Evolutionary conservation across 1,140 invertebrate genomes (phyloP).

Genomic region (Steinernema feltiae): DNA sequence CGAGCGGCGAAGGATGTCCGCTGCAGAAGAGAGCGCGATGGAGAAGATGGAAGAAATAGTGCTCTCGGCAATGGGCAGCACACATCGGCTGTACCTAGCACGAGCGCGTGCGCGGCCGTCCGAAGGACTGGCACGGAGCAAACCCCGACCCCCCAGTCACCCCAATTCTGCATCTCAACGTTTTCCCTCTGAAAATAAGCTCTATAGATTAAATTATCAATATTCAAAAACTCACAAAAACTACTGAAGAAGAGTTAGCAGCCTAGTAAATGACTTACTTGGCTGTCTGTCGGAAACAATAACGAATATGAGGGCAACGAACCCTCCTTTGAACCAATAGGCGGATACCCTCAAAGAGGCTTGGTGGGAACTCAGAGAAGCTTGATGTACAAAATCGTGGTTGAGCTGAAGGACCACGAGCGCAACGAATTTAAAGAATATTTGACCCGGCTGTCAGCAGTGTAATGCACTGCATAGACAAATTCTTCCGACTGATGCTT

Average conservation of each 20-base stretch:
- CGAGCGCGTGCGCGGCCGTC: slow-evolving; percentile 1
- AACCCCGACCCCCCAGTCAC: slow-evolving; percentile 10
- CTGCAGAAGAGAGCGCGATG: background rate
- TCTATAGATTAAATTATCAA: background rate
- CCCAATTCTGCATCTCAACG: slow-evolving; percentile 12
- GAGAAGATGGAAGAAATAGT: background rate
- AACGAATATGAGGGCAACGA: too few species aligned
- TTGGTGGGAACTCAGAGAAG: too few species aligned
- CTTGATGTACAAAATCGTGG: too few species aligned
- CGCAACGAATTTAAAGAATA: too few species aligned
- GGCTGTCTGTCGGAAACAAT: too few species aligned
- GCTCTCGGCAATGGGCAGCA: background rate
- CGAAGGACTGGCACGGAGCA: background rate
- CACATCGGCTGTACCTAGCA: slow-evolving; percentile 1
- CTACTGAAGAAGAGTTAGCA: background rate
- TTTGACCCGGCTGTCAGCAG: background rate
- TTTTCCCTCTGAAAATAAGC: slow-evolving; percentile 7
- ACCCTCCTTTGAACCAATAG: too few species aligned
- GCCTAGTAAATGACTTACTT: too few species aligned
- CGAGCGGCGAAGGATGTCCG: background rate
- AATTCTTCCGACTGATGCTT: too few species aligned
- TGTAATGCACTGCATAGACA: background rate
- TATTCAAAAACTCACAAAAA: background rate
- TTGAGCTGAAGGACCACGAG: too few species aligned
- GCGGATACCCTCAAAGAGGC: too few species aligned